Evolutionary conservation across 2,888 invertebrate species (phyloP), one percentile per base, ranked within the genome.

Genomic region (Ceramica pisi): DNA sequence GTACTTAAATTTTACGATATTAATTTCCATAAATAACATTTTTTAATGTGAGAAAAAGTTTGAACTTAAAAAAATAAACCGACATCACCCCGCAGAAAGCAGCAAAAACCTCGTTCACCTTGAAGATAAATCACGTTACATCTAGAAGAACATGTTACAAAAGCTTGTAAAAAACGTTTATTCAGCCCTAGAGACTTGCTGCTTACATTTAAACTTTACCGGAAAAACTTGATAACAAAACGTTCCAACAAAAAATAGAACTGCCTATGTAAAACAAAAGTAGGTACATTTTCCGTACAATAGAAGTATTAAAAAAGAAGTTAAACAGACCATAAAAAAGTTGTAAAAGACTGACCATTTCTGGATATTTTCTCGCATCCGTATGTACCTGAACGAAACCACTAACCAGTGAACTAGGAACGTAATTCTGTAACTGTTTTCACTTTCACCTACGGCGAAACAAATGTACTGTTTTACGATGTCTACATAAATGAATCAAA

Each of bases 331-430:
- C 21, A 67, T 76, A 79, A 81, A 83, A 75, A 72, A 71, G 68
- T 74, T 67, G 62, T 82, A 82, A 80, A 76, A 65, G 21, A 50
- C 51, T 72, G 57, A 64, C 80, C 70, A 69, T 75, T 72, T 72
- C 60, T 68, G 64, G 68, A 69, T 68, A 61, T 70, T 63, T 62
- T 65, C 66, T 26, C 50, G 50, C n/a, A 23, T 74, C 53, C 61
- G 57, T 65, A 70, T 62, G 67, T 23, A 67, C 55, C 51, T 56
- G 56, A 53, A 61, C 61, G 48, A 68, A 67, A 70, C 71, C 38
- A 53, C 38, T 56, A 67, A 70, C 71, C 38, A 53, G 44, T 56
- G 21, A 68, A 75, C 61, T 63, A 21, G 21, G n/a, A 71, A 35
- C 31, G 12, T n/a, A 38, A 44, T 56, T 61, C 53, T 23, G 50